A percentile compares a stretch with the other conserved stretches of the same genome.
These are phyloP conservation scores for Lytechinus variegatus DNA, from an alignment of 35 echinoderm and acorn worm species.

Conservation along the genomic window DNA sequence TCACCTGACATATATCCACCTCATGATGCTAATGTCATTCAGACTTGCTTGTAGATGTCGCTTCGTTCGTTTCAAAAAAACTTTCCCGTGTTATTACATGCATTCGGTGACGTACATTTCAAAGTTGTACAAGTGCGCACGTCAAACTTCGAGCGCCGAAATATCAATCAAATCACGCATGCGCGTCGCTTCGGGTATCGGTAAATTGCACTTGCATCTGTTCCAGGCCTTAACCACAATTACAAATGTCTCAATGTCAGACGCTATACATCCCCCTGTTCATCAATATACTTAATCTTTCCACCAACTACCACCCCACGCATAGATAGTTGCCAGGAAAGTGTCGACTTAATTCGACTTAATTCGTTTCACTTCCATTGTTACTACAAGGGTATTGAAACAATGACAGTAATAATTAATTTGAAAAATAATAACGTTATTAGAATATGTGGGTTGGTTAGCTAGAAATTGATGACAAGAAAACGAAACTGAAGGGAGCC, in stretches of 20 bases:
- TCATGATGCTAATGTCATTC: neutral
- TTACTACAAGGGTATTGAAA: too few species aligned
- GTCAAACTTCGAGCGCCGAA: neutral
- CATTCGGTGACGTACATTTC: neutral
- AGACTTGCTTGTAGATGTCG: neutral
- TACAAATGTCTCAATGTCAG: neutral
- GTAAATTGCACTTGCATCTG: neutral
- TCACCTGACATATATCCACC: neutral
- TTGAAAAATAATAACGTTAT: too few species aligned
- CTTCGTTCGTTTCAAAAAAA: slow-evolving; percentile 13
- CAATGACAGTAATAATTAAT: too few species aligned
- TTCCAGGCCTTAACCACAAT: neutral
- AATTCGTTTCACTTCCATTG: neutral
- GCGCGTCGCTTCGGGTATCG: neutral
- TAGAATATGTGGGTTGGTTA: too few species aligned
- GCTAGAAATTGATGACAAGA: too few species aligned
- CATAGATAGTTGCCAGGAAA: neutral
- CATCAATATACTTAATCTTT: neutral
- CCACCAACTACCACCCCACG: neutral
- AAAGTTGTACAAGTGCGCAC: neutral
- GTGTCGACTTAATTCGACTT: neutral
- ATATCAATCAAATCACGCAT: neutral
- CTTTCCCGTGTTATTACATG: neutral
- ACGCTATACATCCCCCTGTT: neutral
- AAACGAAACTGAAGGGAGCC: too few species aligned